Percentiles rank a stretch among this genome's conserved stretches.
Conservation (phyloP, 2,113 vertebrate species). For the Barbus barbus region DNA sequence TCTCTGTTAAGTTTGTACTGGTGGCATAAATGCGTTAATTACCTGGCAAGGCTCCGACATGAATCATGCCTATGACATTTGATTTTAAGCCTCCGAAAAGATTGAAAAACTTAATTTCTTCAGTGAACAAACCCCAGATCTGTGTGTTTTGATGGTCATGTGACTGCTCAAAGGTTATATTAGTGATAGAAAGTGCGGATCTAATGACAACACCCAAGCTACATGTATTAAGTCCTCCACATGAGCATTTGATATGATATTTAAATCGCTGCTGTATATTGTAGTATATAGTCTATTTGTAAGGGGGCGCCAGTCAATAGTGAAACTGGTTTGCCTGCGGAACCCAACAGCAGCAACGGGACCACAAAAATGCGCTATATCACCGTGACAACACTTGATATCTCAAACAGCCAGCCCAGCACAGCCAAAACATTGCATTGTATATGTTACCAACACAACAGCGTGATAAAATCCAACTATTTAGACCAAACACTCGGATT, state of each 20-base stretch:
- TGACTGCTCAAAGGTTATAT: constrained; percentile 66
- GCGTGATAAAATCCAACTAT: not conserved
- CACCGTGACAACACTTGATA: constrained; percentile 5
- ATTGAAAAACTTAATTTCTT: constrained; percentile 72
- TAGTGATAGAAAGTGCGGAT: not conserved
- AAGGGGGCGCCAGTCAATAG: not conserved
- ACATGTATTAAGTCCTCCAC: not conserved
- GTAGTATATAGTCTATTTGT: not conserved
- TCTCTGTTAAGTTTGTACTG: not conserved
- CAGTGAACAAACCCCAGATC: not conserved
- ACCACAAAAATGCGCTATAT: constrained; percentile 7
- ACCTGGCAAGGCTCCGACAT: constrained; percentile 85
- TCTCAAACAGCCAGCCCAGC: not conserved
- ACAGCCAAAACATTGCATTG: not conserved
- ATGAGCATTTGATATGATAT: not conserved
- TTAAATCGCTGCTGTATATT: not conserved
- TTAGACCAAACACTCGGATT: constrained; percentile 55
- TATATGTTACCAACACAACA: not conserved
- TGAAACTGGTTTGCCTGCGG: not conserved
- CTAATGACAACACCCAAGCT: not conserved
- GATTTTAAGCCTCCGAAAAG: constrained; percentile 77
- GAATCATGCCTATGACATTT: constrained; percentile 82
- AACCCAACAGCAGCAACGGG: not conserved
- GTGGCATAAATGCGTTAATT: not conserved
- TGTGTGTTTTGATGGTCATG: not conserved